phyloP scores from a whole-genome alignment of 2,888 invertebrate species.

The Hypomecis punctinalis region DNA sequence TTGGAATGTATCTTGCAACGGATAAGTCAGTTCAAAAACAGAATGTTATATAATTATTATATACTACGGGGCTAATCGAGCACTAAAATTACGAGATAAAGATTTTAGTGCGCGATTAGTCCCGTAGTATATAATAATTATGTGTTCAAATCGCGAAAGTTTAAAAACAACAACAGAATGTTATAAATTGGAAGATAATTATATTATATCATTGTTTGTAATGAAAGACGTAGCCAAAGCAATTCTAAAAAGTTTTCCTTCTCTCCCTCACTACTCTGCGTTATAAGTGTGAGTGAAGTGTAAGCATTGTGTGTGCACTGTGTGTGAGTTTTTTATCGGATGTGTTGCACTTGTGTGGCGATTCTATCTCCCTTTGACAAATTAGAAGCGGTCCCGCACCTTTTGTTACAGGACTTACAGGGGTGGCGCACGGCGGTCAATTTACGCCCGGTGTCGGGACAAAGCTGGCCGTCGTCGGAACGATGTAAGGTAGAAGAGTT shows the following conservation, averaged over 20 bases:
- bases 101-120: no score
- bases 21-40: no score
- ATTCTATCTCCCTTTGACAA: constrained; percentile 39
- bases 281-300: constrained; percentile 3
- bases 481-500: constrained; percentile 5
- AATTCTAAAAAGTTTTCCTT: neutral
- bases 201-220: no score
- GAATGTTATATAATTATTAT: no score
- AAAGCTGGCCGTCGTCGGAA: neutral
- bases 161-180: no score
- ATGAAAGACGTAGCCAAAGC: no score
- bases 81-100: no score
- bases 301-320: constrained; percentile 11
- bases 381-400: constrained; percentile 31
- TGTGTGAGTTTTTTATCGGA: constrained; percentile 32
- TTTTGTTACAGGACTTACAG: constrained; percentile 26
- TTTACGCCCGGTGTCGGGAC: constrained; percentile 15
- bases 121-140: no score
- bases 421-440: constrained; percentile 8
- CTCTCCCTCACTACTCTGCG: neutral
- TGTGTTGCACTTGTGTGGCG: constrained; percentile 34
- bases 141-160: no score
- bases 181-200: no score
- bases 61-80: no score
- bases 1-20: no score